Evolutionary conservation across 2,797 vertebrate species (phyloP).

Genomic region (Urophycis tenuis): DNA sequence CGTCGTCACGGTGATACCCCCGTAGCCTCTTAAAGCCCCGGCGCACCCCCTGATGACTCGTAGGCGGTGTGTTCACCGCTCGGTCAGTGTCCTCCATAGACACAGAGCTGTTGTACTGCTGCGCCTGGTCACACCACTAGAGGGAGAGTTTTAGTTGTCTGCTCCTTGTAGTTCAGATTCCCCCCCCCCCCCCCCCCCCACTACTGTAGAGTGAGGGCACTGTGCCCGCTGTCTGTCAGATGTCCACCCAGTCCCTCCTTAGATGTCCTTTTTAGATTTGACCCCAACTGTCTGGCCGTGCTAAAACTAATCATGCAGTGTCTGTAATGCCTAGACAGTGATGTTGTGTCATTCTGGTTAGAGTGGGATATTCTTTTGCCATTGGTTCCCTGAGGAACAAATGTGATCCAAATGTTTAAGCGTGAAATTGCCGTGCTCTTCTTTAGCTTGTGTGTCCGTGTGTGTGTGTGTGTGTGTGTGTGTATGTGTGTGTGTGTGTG

Average conservation of each 20-base stretch:
- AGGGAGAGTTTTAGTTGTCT: not conserved
- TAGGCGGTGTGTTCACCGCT: too few species aligned
- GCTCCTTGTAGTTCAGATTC: not conserved
- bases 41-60: too few species aligned
- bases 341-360: not conserved
- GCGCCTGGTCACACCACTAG: not conserved
- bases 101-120: not conserved
- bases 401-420: too few species aligned
- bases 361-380: too few species aligned
- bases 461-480: not conserved
- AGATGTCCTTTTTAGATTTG: not conserved
- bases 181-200: too few species aligned
- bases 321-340: not conserved
- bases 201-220: not conserved
- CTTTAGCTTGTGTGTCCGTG: not conserved
- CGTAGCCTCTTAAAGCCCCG: conserved; percentile 15
- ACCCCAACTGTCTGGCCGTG: too few species aligned
- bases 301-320: not conserved
- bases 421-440: too few species aligned
- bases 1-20: conserved; percentile 23
- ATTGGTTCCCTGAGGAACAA: too few species aligned
- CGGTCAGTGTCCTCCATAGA: not conserved
- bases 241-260: not conserved
- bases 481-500: not conserved
- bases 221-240: not conserved